Evolutionary conservation across 2,797 vertebrate species (phyloP).

Genomic region (Margarornis squamiger): DNA sequence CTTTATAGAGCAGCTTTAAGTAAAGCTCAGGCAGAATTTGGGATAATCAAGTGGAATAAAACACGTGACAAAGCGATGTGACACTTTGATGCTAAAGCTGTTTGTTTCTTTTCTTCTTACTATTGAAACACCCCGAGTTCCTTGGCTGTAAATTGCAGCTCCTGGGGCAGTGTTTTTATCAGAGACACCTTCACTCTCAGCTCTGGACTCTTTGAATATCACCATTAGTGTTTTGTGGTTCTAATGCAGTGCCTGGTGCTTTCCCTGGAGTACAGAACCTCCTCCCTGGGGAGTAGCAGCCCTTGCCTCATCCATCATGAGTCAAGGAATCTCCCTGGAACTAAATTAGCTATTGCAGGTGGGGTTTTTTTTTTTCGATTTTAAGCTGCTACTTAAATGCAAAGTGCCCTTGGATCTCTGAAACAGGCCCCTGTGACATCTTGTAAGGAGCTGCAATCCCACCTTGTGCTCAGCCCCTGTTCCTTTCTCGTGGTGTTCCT

Average conservation of each 20-base stretch:
- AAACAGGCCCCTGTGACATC: neutral
- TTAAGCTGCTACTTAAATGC: neutral
- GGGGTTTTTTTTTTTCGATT: neutral
- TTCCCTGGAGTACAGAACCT: neutral
- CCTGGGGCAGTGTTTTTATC: neutral
- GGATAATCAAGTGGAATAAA: neutral
- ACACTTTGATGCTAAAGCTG: neutral
- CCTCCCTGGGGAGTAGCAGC: neutral
- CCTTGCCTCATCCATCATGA: neutral
- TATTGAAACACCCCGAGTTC: neutral
- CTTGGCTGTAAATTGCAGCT: neutral
- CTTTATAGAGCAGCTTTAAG: neutral
- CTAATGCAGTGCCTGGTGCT: neutral
- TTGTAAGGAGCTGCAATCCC: neutral
- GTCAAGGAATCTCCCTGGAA: neutral
- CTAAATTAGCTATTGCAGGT: neutral
- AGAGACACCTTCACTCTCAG: neutral
- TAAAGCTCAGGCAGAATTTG: neutral
- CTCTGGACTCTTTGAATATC: fast-evolving
- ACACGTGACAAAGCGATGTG: neutral
- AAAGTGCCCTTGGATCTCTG: neutral
- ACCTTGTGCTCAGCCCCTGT: neutral
- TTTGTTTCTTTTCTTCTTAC: neutral
- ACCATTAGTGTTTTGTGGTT: neutral
- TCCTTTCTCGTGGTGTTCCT: neutral